These are phyloP conservation scores for Chaetoderma sp. DNA, from an alignment of 2,888 invertebrate species.

Conservation along the genomic window DNA sequence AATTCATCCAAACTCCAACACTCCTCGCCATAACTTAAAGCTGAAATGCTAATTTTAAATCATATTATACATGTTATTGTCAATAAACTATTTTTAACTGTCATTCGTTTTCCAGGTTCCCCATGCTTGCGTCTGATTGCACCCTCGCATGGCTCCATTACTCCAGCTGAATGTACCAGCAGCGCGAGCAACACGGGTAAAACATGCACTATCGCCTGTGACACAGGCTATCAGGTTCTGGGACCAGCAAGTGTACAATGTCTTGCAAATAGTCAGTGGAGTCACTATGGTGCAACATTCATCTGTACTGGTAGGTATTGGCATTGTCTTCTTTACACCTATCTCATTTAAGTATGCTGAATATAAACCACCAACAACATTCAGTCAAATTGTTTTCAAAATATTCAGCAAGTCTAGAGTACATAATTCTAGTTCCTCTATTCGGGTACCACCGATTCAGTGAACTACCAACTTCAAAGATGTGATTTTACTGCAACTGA, in stretches of 20 bases:
- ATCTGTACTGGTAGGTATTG: conserved; percentile 43
- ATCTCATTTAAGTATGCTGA: too few species aligned
- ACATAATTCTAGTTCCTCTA: too few species aligned
- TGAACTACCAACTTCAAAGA: too few species aligned
- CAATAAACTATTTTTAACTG: not conserved
- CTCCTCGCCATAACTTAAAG: too few species aligned
- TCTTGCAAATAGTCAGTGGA: conserved; percentile 47
- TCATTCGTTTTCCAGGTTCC: conserved; percentile 22
- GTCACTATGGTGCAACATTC: conserved; percentile 34
- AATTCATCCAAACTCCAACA: too few species aligned
- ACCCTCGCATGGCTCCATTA: conserved; percentile 34
- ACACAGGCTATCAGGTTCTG: conserved; percentile 40
- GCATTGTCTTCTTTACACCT: too few species aligned
- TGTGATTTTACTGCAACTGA: too few species aligned
- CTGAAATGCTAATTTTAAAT: too few species aligned
- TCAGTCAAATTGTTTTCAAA: too few species aligned
- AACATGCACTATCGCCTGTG: conserved; percentile 44
- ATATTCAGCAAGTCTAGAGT: too few species aligned
- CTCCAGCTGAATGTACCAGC: conserved; percentile 39
- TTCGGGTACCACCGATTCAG: too few species aligned
- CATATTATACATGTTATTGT: not conserved
- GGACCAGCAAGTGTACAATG: conserved; percentile 39
- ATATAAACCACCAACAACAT: too few species aligned
- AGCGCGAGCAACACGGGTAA: conserved; percentile 26
- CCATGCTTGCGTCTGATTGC: conserved; percentile 37